These are phyloP conservation scores for Eristalinus sepulchralis DNA, from an alignment of 2,888 invertebrate species.

Conservation along the genomic window DNA sequence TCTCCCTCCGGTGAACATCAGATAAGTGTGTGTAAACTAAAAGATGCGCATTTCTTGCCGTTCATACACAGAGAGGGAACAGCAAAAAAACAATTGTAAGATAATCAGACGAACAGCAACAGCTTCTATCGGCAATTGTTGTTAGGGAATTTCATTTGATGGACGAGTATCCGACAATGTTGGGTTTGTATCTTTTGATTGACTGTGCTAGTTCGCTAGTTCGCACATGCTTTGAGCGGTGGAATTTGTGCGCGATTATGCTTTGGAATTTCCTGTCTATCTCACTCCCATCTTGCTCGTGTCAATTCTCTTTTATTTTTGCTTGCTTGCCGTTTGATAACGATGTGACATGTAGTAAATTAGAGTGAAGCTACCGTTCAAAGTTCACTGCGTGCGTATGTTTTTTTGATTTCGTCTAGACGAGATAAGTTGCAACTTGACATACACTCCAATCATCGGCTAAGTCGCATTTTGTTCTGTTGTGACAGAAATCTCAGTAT, in stretches of 20 bases:
- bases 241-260: not conserved
- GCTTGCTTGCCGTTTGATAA: not conserved
- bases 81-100: conserved; percentile 23
- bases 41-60: not conserved
- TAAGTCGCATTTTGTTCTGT: not conserved
- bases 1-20: not conserved
- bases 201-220: conserved; percentile 19
- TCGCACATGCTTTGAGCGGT: conserved; percentile 17
- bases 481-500: too few relatives aligned
- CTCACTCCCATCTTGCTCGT: not conserved
- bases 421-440: not conserved
- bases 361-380: not conserved
- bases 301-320: not conserved
- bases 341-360: not conserved
- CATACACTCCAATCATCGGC: not conserved
- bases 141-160: conserved; percentile 11
- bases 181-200: not conserved
- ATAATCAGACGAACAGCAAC: conserved; percentile 37
- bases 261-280: conserved; percentile 6
- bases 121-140: conserved; percentile 17
- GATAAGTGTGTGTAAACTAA: not conserved
- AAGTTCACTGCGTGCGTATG: not conserved
- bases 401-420: not conserved
- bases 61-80: not conserved
- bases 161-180: not conserved